These are phyloP conservation scores for Spilogale gracilis DNA, from an alignment of 2,113 vertebrate species.

Conservation along the genomic window DNA sequence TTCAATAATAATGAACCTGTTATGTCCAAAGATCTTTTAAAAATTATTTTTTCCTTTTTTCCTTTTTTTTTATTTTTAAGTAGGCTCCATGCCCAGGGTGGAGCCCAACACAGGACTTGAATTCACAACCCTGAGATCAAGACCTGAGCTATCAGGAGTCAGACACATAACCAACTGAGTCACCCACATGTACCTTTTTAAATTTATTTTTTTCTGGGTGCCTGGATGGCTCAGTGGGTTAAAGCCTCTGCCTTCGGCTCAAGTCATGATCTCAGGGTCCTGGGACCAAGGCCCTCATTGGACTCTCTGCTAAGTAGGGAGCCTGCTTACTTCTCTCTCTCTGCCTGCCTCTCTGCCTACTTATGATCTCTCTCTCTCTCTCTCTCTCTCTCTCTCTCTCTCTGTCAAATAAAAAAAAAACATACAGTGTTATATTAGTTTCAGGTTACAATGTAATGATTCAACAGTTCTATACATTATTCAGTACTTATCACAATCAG, in stretches of 20 bases:
- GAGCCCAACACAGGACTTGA: not conserved
- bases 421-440: not conserved
- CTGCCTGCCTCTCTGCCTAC: no score
- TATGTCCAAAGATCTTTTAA: not conserved
- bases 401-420: no score
- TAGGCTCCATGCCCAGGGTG: not conserved
- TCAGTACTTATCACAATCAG: not conserved
- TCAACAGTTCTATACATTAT: not conserved
- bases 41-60: not conserved
- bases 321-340: no score
- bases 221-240: no score
- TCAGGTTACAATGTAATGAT: not conserved
- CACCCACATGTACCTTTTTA: not conserved
- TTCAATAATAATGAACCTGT: not conserved
- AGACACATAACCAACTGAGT: not conserved
- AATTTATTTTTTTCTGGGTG: not conserved
- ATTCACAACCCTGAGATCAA: not conserved
- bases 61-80: not conserved
- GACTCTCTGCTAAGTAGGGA: no score
- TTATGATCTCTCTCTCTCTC: no score
- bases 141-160: not conserved
- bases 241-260: no score
- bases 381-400: no score
- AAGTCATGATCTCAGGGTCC: no score
- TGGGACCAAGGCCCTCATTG: no score